Conservation (phyloP, 1,140 invertebrate species). For the Drosophila kurseongensis region DNA sequence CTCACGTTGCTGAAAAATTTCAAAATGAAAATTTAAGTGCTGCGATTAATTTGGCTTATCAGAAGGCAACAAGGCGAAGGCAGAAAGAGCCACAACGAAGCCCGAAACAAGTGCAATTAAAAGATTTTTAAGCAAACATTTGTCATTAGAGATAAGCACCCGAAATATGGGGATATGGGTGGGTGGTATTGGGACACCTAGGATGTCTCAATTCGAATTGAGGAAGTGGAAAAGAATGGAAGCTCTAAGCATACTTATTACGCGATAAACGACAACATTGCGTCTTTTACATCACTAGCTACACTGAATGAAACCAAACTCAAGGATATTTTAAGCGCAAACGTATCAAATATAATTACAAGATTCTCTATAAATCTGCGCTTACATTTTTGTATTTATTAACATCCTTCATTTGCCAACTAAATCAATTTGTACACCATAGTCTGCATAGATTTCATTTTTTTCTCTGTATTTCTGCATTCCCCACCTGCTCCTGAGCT, state of each 20-base stretch:
- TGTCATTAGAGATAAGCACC: slow-evolving; percentile 76
- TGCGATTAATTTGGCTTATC: slow-evolving; percentile 83
- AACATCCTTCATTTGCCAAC: too few species aligned
- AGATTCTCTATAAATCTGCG: too few species aligned
- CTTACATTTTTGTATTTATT: too few species aligned
- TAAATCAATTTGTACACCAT: too few species aligned
- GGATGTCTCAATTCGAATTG: slow-evolving; percentile 66
- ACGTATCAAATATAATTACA: too few species aligned
- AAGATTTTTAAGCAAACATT: slow-evolving; percentile 83
- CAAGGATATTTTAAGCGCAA: too few species aligned
- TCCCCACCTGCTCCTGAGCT: slow-evolving; percentile 13
- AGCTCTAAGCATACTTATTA: slow-evolving; percentile 68
- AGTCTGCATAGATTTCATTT: neutral
- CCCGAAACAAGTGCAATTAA: slow-evolving; percentile 80
- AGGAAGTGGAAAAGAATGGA: slow-evolving; percentile 1
- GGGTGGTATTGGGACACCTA: slow-evolving; percentile 31
- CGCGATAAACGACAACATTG: slow-evolving; percentile 61
- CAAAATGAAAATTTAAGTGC: slow-evolving; percentile 82
- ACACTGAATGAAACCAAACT: neutral
- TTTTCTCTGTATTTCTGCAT: neutral
- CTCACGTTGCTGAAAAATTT: slow-evolving; percentile 47
- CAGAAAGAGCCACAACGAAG: slow-evolving; percentile 22
- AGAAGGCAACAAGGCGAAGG: slow-evolving; percentile 20
- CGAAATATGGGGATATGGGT: slow-evolving; percentile 1
- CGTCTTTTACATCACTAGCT: neutral